Conservation (phyloP, 2,888 invertebrate species). For the Coenonympha glycerion region DNA sequence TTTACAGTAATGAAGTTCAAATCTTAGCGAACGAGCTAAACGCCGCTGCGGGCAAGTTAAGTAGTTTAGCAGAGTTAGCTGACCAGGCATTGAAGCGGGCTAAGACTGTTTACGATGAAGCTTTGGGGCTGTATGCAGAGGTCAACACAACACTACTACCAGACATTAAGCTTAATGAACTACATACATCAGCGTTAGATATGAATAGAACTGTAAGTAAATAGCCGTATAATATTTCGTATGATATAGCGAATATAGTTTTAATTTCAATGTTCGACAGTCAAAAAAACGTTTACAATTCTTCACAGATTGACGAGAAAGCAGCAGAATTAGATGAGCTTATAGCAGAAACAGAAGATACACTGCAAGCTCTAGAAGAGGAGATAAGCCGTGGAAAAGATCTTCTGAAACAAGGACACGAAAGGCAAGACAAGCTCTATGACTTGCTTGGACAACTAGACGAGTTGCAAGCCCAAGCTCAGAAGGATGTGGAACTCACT, state of each 20-base stretch:
- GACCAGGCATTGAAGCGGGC: constrained; percentile 85
- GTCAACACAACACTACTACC: constrained; percentile 88
- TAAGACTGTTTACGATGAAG: constrained; percentile 85
- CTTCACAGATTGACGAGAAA: constrained; percentile 73
- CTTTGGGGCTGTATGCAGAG: constrained; percentile 85
- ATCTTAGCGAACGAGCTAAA: constrained; percentile 80
- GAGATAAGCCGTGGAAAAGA: constrained; percentile 80
- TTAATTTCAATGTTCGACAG: no score
- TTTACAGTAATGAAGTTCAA: constrained; percentile 78
- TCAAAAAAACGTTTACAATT: no score
- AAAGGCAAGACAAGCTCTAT: constrained; percentile 83
- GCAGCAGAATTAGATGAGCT: constrained; percentile 64
- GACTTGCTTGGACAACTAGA: constrained; percentile 87
- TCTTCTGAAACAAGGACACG: constrained; percentile 77
- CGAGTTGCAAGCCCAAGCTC: constrained; percentile 83
- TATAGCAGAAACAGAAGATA: constrained; percentile 71
- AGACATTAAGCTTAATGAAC: constrained; percentile 80
- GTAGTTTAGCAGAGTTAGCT: constrained; percentile 81
- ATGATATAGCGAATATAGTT: no score
- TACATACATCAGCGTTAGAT: constrained; percentile 80
- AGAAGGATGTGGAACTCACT: constrained; percentile 88
- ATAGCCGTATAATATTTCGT: no score
- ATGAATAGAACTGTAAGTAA: constrained; percentile 80
- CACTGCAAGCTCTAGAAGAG: constrained; percentile 78
- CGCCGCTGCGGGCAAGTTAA: constrained; percentile 81